Evolutionary conservation across 2,797 vertebrate genomes (phyloP).

Genomic region (Arvicola amphibius): DNA sequence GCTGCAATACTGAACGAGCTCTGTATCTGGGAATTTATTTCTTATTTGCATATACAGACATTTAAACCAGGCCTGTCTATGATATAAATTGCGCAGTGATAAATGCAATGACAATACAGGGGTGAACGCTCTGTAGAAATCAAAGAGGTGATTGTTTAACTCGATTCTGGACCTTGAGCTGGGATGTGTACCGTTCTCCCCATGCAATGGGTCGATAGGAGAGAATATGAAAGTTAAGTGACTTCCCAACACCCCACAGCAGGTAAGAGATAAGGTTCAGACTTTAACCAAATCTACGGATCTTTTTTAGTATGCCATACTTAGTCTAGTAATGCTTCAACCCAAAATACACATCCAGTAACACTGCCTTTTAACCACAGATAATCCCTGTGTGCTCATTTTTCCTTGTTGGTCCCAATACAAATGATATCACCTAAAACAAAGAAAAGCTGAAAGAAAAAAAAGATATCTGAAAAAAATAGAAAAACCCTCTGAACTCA

Average conservation of each 20-base stretch:
- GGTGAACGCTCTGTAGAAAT: neutral
- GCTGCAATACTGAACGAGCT: neutral
- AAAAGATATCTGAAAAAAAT: neutral
- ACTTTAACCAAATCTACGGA: conserved; percentile 5
- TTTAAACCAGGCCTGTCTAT: neutral
- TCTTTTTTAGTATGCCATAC: neutral
- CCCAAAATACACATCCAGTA: conserved; percentile 46
- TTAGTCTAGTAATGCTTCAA: conserved; percentile 57
- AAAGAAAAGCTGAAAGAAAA: conserved; percentile 35
- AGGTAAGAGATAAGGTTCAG: conserved; percentile 23
- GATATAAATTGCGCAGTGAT: neutral
- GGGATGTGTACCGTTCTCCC: neutral
- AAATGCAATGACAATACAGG: neutral
- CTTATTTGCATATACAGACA: neutral
- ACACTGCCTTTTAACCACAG: conserved; percentile 53
- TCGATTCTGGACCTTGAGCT: neutral
- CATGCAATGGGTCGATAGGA: neutral
- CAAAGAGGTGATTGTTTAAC: neutral
- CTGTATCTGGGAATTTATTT: neutral
- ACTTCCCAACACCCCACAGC: conserved; percentile 32
- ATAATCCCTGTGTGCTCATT: conserved; percentile 49
- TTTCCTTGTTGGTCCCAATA: conserved; percentile 49
- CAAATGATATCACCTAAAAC: conserved; percentile 70
- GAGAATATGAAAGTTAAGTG: conserved; percentile 6
- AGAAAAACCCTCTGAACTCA: conserved; percentile 9